Evolutionary conservation across 2,797 vertebrate genomes (phyloP).

Genomic region (Sitta carolinensis): DNA sequence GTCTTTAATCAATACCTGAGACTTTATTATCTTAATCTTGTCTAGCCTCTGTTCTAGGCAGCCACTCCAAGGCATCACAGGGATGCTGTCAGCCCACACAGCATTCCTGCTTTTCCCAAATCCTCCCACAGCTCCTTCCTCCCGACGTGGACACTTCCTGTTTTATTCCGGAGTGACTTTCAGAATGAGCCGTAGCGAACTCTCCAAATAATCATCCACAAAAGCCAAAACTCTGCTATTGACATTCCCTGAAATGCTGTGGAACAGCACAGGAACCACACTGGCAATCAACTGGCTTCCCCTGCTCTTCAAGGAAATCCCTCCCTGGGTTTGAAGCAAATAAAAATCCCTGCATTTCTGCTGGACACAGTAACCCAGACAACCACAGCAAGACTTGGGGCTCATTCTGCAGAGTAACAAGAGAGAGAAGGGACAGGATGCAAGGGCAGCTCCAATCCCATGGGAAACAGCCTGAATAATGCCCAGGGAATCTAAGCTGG

Average conservation of each 20-base stretch:
- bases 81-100: not conserved
- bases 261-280: not conserved
- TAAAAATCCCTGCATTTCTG: not conserved
- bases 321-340: not conserved
- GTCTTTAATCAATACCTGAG: not conserved
- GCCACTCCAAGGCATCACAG: not conserved
- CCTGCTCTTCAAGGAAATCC: not conserved
- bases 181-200: rapidly evolving
- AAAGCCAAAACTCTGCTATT: rapidly evolving
- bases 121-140: not conserved
- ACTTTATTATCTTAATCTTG: not conserved
- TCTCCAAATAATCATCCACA: rapidly evolving
- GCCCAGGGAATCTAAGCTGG: rapidly evolving
- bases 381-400: not conserved
- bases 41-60: no score
- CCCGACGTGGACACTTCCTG: rapidly evolving
- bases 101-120: not conserved
- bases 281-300: rapidly evolving
- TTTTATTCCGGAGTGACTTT: not conserved
- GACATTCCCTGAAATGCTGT: not conserved
- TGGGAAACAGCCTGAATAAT: not conserved
- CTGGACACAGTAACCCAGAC: not conserved
- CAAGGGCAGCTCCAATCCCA: not conserved
- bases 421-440: not conserved
- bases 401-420: not conserved